phyloP scores from a whole-genome alignment of 2,113 vertebrate genomes.

The Gymnarchus niloticus region DNA sequence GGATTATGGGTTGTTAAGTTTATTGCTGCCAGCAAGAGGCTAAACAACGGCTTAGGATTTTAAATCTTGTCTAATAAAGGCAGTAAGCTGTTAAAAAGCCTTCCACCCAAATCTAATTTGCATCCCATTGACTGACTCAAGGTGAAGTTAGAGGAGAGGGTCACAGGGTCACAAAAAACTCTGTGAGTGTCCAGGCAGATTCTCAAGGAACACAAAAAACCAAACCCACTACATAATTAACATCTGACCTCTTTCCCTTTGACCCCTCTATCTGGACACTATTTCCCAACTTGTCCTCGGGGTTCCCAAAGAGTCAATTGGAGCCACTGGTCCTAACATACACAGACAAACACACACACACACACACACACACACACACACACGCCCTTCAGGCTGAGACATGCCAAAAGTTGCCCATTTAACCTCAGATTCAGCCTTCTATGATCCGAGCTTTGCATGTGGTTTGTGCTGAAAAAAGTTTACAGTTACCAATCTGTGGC shows the following conservation, averaged over 20 bases:
- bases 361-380: background rate
- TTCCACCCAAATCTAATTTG: background rate
- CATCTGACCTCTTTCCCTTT: background rate
- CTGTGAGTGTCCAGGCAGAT: background rate
- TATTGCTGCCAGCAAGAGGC: background rate
- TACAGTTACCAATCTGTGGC: background rate
- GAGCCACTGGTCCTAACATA: background rate
- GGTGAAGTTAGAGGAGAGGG: background rate
- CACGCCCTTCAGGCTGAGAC: background rate
- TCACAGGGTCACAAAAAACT: background rate
- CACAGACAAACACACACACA: background rate
- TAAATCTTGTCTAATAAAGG: background rate
- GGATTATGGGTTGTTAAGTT: background rate
- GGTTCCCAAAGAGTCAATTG: background rate
- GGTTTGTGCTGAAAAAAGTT: background rate
- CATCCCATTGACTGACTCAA: background rate
- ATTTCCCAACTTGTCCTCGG: background rate
- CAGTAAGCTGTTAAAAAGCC: background rate
- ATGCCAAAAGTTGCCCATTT: background rate
- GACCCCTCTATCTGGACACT: background rate
- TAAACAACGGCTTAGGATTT: background rate
- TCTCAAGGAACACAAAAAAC: background rate
- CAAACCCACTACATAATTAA: background rate
- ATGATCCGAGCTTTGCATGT: background rate
- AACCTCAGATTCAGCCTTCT: background rate